Evolutionary conservation across 1,140 invertebrate species (phyloP).

Genomic region (Ceratina japonica): DNA sequence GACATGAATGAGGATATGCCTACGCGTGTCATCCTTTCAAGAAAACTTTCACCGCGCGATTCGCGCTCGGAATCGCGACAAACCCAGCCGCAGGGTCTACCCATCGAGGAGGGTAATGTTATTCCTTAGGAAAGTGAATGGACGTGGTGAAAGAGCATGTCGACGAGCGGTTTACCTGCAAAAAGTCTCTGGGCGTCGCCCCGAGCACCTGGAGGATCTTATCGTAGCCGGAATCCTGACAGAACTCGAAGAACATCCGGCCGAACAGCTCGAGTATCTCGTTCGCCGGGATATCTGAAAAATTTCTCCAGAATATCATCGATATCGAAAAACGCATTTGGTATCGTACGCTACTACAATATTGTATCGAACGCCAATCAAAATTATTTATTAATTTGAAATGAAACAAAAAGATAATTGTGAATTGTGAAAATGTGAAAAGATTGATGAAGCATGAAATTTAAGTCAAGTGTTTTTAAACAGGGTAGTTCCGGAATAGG

Average conservation of each 20-base stretch:
- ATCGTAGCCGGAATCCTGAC: slow-evolving; percentile 96
- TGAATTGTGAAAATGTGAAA: too few relatives aligned
- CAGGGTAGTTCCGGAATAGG: too few relatives aligned
- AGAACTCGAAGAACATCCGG: slow-evolving; percentile 96
- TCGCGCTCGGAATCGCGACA: slow-evolving; percentile 13
- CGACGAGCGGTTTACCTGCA: slow-evolving; percentile 85
- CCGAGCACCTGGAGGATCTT: slow-evolving; percentile 95
- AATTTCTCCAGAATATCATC: background rate
- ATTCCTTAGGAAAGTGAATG: slow-evolving; percentile 18
- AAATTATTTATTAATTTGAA: too few relatives aligned
- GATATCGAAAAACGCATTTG: background rate
- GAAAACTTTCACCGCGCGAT: slow-evolving; percentile 28
- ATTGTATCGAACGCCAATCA: too few relatives aligned
- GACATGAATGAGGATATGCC: background rate
- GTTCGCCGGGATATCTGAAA: slow-evolving; percentile 92
- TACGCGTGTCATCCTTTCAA: slow-evolving; percentile 33
- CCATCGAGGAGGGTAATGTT: background rate
- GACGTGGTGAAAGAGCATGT: too few relatives aligned
- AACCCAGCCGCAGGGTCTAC: background rate
- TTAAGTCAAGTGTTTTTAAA: too few relatives aligned
- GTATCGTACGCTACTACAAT: background rate
- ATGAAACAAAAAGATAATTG: too few relatives aligned
- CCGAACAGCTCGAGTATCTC: slow-evolving; percentile 95
- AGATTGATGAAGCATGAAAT: too few relatives aligned
- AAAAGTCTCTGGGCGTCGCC: slow-evolving; percentile 94